Evolutionary conservation across 2,113 vertebrate genomes (phyloP), one percentile per base, ranked within the genome.

Genomic region (Cebidichthys violaceus): DNA sequence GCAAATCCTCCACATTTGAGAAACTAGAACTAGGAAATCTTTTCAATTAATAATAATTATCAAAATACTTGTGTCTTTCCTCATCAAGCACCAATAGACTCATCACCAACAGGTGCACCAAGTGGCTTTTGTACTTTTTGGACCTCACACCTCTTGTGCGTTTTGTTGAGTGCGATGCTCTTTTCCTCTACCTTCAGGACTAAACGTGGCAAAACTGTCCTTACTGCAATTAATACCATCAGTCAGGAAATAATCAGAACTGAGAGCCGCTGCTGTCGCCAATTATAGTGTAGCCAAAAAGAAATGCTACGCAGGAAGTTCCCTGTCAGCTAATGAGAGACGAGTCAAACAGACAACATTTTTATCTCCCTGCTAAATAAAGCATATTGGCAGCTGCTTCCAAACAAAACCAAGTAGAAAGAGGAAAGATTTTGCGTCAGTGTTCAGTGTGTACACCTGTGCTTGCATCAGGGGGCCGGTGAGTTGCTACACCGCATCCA

Each of bases 361-460:
- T 88, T 86, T 20, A 81, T 83, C 69, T 81, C 9, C 29, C 41
- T 64, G 76, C 77, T 78, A 79, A 90, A 83, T 59, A 52, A 77
- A 70, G 43, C 64, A 82, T 9, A 84, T 37, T 74, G 61, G 47
- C 83, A 90, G 82, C 76, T 81, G 82, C 79, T 70, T 79, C 37
- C 15, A 73, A 67, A 86, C 62, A 61, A 24, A 52, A 59, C 75
- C 77, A 79, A 18, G 66, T 65, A 31, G 18, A 61, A 6, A 20
- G 22, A 41, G 41, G 37, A 64, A 64, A 79, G 15, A 65, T 68
- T 82, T 29, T 24, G 70, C 66, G 84, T 90, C 86, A 84, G 75
- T 60, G 81, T 69, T 91, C 83, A 86, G 64, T 68, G 80, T n/a
- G 2, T 62, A 75, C 87, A 90, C 84, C 89, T 91, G 84, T 18